Evolutionary conservation across 2,888 invertebrate species (phyloP), one percentile per base, ranked within the genome.

Genomic region (Leucozona laternaria): DNA sequence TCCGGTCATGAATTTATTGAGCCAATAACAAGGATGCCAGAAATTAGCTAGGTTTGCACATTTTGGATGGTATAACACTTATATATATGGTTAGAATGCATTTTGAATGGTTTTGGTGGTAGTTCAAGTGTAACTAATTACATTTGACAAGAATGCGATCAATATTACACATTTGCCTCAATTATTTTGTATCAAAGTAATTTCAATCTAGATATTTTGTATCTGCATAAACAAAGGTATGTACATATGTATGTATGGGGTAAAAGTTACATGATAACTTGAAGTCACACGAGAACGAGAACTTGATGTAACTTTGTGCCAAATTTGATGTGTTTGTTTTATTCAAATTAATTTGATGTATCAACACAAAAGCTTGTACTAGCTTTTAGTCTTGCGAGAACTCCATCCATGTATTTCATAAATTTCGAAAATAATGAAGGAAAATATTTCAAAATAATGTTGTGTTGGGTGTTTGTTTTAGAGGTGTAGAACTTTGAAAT

Each of bases 51-150:
- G 75, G 20, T 20, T 43, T 79, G 79, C 75, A 45, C 28, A 79
- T 71, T 48, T 40, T 22, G 22, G 31, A 20, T 34, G 43, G 17
- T 6, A 6, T 5, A 37, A 11, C 15, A 20, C 20, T 20, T 48
- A 22, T 50, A n/a, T n/a, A n/a, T n/a, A n/a, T n/a, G n/a, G 28
- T 55, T 31, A 7, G 45, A 85, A 71, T 84, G 75, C 57, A 71
- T 75, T 84, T 20, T 28, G 48, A 71, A 66, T 80, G 25, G 25
- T 28, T 48, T 60, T 55, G 53, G 22, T 45, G 48, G 57, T 72
- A 72, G 55, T 37, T 84, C 66, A 76, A 77, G 79, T 77, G 79
- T 28, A 48, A 77, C 84, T 84, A 84, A 84, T 79, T 84, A 76
- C 37, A 72, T 84, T 71, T 72, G 71, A 84, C 84, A 79, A 22